Evolutionary conservation across 2,113 vertebrate species (phyloP).

Genomic region (Otolemur garnettii): DNA sequence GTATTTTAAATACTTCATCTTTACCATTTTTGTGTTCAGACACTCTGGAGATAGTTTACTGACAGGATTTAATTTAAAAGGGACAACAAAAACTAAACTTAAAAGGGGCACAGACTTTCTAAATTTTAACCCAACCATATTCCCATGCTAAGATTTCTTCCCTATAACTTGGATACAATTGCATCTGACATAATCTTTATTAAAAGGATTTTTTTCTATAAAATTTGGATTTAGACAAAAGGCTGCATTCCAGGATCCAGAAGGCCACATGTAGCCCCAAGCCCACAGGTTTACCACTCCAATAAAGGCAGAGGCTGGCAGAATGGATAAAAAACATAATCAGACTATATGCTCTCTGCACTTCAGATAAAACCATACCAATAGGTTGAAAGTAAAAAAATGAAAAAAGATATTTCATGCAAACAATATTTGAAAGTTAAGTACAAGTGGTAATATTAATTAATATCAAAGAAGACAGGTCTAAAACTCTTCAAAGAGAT

Average conservation of each 20-base stretch:
- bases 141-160: constrained; percentile 50
- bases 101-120: constrained; percentile 30
- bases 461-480: neutral
- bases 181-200: neutral
- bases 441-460: neutral
- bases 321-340: constrained; percentile 12
- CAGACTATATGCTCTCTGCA: neutral
- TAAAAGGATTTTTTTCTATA: no score
- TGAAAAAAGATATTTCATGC: neutral
- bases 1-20: constrained; percentile 59
- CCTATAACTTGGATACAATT: neutral
- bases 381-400: neutral
- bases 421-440: constrained; percentile 14
- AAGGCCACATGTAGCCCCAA: no score
- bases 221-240: no score
- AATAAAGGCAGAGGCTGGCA: neutral
- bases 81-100: constrained; percentile 64
- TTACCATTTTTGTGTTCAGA: constrained; percentile 64
- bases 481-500: constrained; percentile 25
- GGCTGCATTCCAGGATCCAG: no score
- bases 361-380: neutral
- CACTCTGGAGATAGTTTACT: constrained; percentile 57
- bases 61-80: constrained; percentile 71
- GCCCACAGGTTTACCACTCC: no score
- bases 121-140: constrained; percentile 58